A percentile compares a stretch with the other conserved stretches of the same genome.
These are phyloP conservation scores for Drosophila melanica DNA, from an alignment of 1,140 invertebrate species.

Conservation along the genomic window DNA sequence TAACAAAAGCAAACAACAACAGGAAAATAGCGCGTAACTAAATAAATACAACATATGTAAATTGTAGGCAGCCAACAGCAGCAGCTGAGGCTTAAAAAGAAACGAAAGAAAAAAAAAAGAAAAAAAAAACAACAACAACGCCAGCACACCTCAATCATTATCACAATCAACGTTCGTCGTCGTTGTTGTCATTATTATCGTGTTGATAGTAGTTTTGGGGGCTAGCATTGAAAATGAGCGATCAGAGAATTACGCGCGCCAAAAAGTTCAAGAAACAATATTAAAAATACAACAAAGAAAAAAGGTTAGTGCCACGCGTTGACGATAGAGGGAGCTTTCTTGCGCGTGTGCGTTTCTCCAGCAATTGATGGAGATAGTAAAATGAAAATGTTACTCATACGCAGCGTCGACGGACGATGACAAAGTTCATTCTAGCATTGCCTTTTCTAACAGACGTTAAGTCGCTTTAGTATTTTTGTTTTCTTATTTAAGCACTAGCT, in stretches of 20 bases:
- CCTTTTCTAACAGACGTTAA: no score
- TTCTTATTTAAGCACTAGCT: no score
- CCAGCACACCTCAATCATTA: conserved; percentile 41
- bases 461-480: no score
- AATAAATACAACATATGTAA: conserved; percentile 68
- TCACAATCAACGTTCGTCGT: conserved; percentile 39
- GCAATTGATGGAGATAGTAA: background rate
- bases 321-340: conserved; percentile 19
- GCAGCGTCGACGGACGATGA: conserved; percentile 43
- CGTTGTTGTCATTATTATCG: conserved; percentile 46
- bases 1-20: conserved; percentile 51
- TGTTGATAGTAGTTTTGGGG: conserved; percentile 49
- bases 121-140: background rate
- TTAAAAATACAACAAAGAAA: background rate
- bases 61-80: conserved; percentile 39
- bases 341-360: conserved; percentile 8
- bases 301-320: background rate
- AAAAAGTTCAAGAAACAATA: background rate
- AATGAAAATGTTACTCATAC: conserved; percentile 41
- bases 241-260: conserved; percentile 1
- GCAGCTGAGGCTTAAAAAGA: background rate
- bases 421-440: conserved; percentile 25
- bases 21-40: conserved; percentile 59
- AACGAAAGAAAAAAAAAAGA: background rate
- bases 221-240: conserved; percentile 59